Evolutionary conservation across 1,140 invertebrate genomes (phyloP), one percentile per base, ranked within the genome.

Genomic region (Drosophila sturtevanti): DNA sequence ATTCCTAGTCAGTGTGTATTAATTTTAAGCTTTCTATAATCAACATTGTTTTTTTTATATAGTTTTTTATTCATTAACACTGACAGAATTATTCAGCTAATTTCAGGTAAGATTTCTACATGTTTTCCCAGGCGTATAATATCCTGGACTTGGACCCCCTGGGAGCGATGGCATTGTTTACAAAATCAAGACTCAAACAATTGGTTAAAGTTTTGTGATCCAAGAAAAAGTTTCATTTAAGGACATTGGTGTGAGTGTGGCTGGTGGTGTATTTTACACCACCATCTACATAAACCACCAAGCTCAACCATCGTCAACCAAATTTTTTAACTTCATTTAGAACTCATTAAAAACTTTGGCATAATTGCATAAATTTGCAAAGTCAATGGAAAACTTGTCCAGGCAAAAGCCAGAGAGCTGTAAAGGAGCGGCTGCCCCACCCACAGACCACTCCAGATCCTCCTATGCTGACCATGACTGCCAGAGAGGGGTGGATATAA

Each of bases 341-440:
- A 87, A 87, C 84, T 87, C 84, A 87, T 87, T 87, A 87, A 87
- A 87, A 87, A 87, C 79, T 87, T 87, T 89, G 74, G 76, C 82
- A 87, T 87, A 87, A 87, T 87, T 87, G 82, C 82, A 87, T 87
- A 87, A 87, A 87, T 89, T 87, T 87, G 77, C 76, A 89, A 87
- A 87, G 82, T 87, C 84, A 87, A 87, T 89, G 84, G 68, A 62
- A 79, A 89, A 89, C 76, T 87, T 79, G 38, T 59, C 69, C 79
- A 56, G 64, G 48, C 51, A 75, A 51, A 35, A 56, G 54, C 27
- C 11, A 48, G 41, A 48, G 41, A 21, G 41, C 41, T 48, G 41
- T 48, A 48, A 48, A 48, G 41, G 18, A 48, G 16, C 41, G 21
- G 16, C 16, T 48, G 41, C 9, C 41, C 41, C 41, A 18, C 41